Evolutionary conservation across 2,113 vertebrate genomes (phyloP).

Genomic region (Nibea albiflora): DNA sequence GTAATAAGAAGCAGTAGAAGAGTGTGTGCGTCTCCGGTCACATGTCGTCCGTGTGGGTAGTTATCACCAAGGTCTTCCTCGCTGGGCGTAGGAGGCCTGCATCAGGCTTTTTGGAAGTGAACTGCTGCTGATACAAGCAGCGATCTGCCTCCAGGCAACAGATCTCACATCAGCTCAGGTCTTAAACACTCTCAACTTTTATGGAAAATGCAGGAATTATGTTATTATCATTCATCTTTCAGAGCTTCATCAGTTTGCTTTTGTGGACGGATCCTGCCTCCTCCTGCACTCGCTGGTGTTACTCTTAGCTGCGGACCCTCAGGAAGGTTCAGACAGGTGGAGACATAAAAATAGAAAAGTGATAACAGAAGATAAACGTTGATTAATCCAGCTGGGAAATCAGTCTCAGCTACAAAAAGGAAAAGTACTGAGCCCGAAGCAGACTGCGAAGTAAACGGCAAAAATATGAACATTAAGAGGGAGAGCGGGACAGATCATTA

Average conservation of each 20-base stretch:
- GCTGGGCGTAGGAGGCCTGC: background rate
- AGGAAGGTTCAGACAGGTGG: background rate
- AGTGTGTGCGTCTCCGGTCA: conserved; percentile 7
- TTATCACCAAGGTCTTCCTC: conserved; percentile 9
- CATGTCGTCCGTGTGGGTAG: conserved; percentile 22
- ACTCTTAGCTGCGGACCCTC: background rate
- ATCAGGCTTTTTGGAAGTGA: conserved; percentile 15
- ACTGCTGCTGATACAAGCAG: background rate
- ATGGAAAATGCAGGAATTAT: background rate
- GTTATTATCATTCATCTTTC: too few relatives aligned
- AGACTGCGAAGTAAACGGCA: background rate
- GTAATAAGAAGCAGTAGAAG: background rate
- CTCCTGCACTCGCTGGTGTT: background rate
- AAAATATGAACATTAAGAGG: background rate
- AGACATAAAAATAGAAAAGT: background rate
- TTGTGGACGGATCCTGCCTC: background rate
- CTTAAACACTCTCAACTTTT: background rate
- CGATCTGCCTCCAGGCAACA: background rate
- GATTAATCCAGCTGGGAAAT: conserved; percentile 12
- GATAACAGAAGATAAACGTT: conserved; percentile 6
- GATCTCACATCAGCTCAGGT: background rate
- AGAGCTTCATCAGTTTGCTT: background rate
- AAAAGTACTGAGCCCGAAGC: background rate
- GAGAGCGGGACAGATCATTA: background rate
- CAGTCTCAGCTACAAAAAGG: background rate